These are phyloP conservation scores for Thumatha senex DNA, from an alignment of 2,888 invertebrate genomes.

Conservation along the genomic window DNA sequence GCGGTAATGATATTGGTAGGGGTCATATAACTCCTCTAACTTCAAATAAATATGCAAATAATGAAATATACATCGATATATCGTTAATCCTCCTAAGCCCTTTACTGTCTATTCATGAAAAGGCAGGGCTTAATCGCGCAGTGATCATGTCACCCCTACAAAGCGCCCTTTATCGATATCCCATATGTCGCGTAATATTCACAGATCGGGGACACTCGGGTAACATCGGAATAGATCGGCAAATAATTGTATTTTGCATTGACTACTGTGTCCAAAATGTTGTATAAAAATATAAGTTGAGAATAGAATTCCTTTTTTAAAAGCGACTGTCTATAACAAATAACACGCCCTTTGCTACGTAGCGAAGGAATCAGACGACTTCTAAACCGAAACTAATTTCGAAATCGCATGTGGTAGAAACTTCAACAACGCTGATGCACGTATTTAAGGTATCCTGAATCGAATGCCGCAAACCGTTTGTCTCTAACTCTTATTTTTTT, in stretches of 20 bases:
- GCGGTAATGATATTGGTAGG: too few relatives aligned
- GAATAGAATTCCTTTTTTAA: too few relatives aligned
- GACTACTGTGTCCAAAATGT: not conserved
- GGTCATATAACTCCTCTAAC: too few relatives aligned
- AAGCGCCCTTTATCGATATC: conserved; percentile 16
- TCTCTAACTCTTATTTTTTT: too few relatives aligned
- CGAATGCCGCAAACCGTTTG: too few relatives aligned
- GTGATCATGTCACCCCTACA: conserved; percentile 1
- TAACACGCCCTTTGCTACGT: too few relatives aligned
- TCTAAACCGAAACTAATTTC: too few relatives aligned
- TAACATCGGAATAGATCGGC: conserved; percentile 3
- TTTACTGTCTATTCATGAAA: not conserved
- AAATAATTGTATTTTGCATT: not conserved
- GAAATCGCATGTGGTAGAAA: too few relatives aligned
- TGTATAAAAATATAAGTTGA: not conserved
- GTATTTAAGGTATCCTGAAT: too few relatives aligned
- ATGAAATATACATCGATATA: not conserved
- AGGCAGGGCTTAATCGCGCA: not conserved
- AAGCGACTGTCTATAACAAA: too few relatives aligned
- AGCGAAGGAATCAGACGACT: too few relatives aligned
- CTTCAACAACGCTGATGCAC: too few relatives aligned
- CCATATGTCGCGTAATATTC: conserved; percentile 22
- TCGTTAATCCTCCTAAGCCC: not conserved
- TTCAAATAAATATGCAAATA: not conserved
- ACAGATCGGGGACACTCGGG: conserved; percentile 6